Conservation (phyloP, 2,797 vertebrate genomes). For the Enteromius paludinosus region DNA sequence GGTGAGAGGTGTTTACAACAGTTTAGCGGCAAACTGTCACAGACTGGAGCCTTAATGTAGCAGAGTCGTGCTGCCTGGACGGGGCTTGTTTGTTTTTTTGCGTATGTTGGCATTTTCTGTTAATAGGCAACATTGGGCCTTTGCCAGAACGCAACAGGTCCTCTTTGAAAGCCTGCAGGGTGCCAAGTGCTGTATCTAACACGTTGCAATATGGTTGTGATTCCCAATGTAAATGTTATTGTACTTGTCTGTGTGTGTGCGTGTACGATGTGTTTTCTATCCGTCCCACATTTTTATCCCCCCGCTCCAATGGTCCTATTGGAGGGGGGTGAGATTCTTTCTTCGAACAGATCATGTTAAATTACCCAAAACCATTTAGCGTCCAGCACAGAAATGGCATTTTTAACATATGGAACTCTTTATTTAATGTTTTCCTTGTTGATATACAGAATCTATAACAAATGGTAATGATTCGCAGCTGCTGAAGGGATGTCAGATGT, state of each 20-base stretch:
- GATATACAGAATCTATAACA: slow-evolving; percentile 92
- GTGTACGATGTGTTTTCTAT: slow-evolving; percentile 50
- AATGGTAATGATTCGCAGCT: slow-evolving; percentile 94
- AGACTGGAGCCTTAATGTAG: slow-evolving; percentile 78
- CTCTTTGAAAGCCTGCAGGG: slow-evolving; percentile 50
- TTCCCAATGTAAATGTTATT: slow-evolving; percentile 83
- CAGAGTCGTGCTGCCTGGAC: slow-evolving; percentile 60
- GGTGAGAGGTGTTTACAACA: slow-evolving; percentile 74
- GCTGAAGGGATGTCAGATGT: slow-evolving; percentile 80
- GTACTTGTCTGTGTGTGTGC: slow-evolving; percentile 65
- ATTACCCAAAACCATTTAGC: slow-evolving; percentile 91
- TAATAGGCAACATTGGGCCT: slow-evolving; percentile 73
- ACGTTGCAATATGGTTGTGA: slow-evolving; percentile 85
- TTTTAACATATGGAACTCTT: slow-evolving; percentile 93
- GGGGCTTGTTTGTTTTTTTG: slow-evolving; percentile 65
- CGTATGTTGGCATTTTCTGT: slow-evolving; percentile 67
- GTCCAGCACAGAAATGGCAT: slow-evolving; percentile 86
- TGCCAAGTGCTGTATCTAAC: slow-evolving; percentile 71
- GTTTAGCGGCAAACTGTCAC: slow-evolving; percentile 77
- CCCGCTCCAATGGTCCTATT: slow-evolving; percentile 36
- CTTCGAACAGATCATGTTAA: slow-evolving; percentile 89
- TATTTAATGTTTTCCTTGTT: slow-evolving; percentile 87
- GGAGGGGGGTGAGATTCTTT: slow-evolving; percentile 73
- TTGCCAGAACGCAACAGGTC: slow-evolving; percentile 64
- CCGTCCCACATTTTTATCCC: slow-evolving; percentile 24